Conservation (phyloP, 2,888 invertebrate species). For the Prosapia bicincta region DNA sequence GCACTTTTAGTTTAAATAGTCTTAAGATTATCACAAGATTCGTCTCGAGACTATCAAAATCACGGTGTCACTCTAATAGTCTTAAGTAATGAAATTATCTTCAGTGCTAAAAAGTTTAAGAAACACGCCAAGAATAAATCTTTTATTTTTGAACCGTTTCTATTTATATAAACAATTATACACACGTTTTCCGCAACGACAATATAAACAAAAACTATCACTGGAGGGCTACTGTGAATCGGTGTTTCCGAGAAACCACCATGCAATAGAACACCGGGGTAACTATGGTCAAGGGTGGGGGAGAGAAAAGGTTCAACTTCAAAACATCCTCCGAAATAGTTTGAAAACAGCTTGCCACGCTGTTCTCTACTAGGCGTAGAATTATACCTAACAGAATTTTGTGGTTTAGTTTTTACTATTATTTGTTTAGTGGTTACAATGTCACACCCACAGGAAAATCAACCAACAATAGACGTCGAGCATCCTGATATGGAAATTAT, state of each 20-base stretch:
- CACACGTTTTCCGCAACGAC: too few relatives aligned
- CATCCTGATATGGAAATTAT: conserved; percentile 22
- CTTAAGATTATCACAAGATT: too few relatives aligned
- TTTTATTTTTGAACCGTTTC: too few relatives aligned
- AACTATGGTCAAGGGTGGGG: conserved; percentile 21
- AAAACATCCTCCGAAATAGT: conserved; percentile 24
- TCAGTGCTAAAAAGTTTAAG: too few relatives aligned
- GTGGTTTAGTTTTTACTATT: background rate
- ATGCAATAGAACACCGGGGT: conserved; percentile 9
- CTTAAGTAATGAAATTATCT: too few relatives aligned
- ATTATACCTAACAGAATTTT: background rate
- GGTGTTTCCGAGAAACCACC: conserved; percentile 12
- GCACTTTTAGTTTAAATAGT: too few relatives aligned
- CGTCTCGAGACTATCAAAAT: too few relatives aligned
- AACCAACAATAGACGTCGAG: background rate
- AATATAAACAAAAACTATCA: too few relatives aligned
- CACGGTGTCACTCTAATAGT: too few relatives aligned
- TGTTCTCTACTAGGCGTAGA: background rate
- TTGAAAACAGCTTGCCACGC: conserved; percentile 10
- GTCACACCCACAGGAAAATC: background rate
- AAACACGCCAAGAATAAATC: too few relatives aligned
- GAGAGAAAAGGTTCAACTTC: conserved; percentile 13
- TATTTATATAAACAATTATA: too few relatives aligned
- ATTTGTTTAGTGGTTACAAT: background rate
- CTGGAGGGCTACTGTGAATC: too few relatives aligned